Base-by-base conservation (phyloP, 2,113 vertebrate species). In the Tilapia sparmanii region DNA sequence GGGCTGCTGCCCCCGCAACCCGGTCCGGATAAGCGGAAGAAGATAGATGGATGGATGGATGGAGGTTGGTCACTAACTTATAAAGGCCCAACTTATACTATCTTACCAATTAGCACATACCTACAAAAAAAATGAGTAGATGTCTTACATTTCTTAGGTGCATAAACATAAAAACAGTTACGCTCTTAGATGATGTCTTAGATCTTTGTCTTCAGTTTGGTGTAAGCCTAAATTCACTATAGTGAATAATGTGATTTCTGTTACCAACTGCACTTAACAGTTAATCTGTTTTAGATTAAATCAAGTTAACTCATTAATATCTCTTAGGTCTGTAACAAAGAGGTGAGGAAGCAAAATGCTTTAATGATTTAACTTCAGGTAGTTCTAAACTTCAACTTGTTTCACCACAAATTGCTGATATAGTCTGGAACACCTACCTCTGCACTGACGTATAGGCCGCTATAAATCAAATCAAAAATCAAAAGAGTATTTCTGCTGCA, bases 71-170 rank as follows among this genome's bases (percentile, higher is more conserved):
- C n/a, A n/a, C 81, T 42, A 83, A 79, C 80, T 66, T 63, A 88
- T 94, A 90, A 93, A 90, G 87, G 57, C 93, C 83, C 86, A 53
- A 38, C 47, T 35, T 35, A 52, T 50, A 81, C 18, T n/a, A 9
- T 24, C 29, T 57, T 24, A 7, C 66, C 38, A 71, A 42, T 24
- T 9, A 10, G 38, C 26, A 26, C 38, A 71, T 16, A 45, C 66
- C 42, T 68, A 40, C n/a, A 81, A 66, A 71, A 47, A 47, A 22
- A 66, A 54, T 55, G 31, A 38, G 78, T 24, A 19, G 19, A 81
- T 26, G 45, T 35, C 24, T 18, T 12, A 18, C 10, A 33, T 15
- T 68, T 11, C n/a, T 63, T 68, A 38, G 35, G 63, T 40, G 79
- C 29, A 76, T 10, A 8, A 5, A 59, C 11, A 50, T 61, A 13